These are phyloP conservation scores for Melanotus villosus DNA, from an alignment of 2,888 invertebrate genomes.

Conservation along the genomic window DNA sequence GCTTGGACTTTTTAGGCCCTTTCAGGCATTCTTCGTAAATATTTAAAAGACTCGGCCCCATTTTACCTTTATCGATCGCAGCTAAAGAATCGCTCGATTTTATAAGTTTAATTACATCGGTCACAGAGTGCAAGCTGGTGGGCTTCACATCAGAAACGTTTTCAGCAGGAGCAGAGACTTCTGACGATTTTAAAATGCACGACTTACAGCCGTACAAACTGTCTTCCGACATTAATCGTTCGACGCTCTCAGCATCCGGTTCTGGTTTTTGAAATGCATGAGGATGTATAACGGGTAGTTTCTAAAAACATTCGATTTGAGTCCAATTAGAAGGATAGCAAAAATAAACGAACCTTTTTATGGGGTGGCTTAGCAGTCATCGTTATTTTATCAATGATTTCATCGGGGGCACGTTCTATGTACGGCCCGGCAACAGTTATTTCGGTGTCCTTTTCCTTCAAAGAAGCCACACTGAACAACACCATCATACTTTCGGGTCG, in stretches of 20 bases:
- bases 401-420: conserved; percentile 22
- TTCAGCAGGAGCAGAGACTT: not conserved
- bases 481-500: conserved; percentile 14
- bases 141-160: not conserved
- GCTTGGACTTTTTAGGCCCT: not conserved
- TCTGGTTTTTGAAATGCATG: too few species aligned
- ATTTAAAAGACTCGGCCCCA: not conserved
- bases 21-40: not conserved
- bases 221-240: not conserved
- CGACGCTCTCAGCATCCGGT: too few species aligned
- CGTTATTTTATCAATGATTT: not conserved
- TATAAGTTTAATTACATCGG: not conserved
- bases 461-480: conserved; percentile 21
- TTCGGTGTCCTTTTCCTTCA: conserved; percentile 9
- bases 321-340: too few species aligned
- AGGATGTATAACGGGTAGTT: too few species aligned
- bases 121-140: not conserved
- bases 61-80: not conserved
- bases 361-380: not conserved
- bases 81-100: not conserved
- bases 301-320: too few species aligned
- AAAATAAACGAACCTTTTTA: not conserved
- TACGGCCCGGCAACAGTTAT: not conserved
- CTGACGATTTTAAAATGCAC: not conserved
- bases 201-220: not conserved